Evolutionary conservation across 35 echinoderm and acorn worm genomes (phyloP).

Genomic region (Nesometra sesokonis): DNA sequence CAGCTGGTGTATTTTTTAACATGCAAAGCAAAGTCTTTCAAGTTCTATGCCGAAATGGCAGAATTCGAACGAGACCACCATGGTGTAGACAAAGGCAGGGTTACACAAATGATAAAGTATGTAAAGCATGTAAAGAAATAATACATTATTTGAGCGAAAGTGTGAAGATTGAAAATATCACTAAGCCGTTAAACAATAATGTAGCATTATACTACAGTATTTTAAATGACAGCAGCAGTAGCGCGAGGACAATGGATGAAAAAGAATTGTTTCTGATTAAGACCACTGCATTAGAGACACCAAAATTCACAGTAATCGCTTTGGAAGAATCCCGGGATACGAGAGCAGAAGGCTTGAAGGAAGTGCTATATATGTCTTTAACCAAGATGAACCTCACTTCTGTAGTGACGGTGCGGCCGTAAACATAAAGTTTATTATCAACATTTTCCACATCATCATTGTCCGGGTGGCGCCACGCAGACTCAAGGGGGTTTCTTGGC

Average conservation of each 20-base stretch:
- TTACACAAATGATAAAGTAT: not conserved
- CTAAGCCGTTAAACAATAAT: not conserved
- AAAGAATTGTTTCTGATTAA: not conserved
- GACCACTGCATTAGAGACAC: not conserved
- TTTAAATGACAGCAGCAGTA: not conserved
- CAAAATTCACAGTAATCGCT: not conserved
- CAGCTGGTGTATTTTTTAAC: not conserved
- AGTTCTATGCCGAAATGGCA: not conserved
- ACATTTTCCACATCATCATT: too few relatives aligned
- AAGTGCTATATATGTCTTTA: not conserved
- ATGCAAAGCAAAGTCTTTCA: not conserved
- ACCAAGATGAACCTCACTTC: not conserved
- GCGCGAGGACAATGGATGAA: not conserved
- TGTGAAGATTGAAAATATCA: not conserved
- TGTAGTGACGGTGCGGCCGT: not conserved
- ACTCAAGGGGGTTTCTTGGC: too few relatives aligned
- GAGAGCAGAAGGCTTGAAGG: not conserved
- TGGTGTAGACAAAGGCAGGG: not conserved
- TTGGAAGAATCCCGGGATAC: not conserved
- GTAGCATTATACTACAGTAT: not conserved
- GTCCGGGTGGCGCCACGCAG: too few relatives aligned
- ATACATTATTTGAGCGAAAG: not conserved
- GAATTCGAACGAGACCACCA: not conserved
- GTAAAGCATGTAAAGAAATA: not conserved
- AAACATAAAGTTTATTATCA: too few relatives aligned